Evolutionary conservation across 2,797 vertebrate species (phyloP), one percentile per base, ranked within the genome.

Genomic region (Peromyscus melanophrys): DNA sequence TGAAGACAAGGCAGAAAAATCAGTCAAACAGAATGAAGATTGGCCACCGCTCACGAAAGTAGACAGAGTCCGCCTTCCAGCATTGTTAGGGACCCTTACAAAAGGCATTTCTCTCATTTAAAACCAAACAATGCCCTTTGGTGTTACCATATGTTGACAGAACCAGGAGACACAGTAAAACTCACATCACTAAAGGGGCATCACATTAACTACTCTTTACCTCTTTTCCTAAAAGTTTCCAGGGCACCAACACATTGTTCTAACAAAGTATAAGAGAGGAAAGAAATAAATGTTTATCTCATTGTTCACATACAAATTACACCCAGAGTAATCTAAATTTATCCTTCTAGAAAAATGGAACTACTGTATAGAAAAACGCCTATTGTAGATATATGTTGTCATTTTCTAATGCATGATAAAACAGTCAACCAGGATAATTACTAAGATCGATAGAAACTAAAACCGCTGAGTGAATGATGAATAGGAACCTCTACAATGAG

Each of bases 291-390:
- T 5, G 19, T 40, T 25, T 75, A 46, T 9, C 52, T 63, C 67
- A 11, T 29, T 17, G 91, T 89, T 85, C 14, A 37, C 25, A 7
- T 43, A 55, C 61, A 93, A 86, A 78, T 25, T 49, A 12, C 10
- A 84, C 78, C 67, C 49, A 63, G 34, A 71, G 9, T 12, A 31
- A 78, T 71, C 55, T 57, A 69, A 67, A 52, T 63, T 90, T 88
- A 71, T 78, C 67, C 76, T 67, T 46, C 92, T 13, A 57, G 76
- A 89, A 94, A 94, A 93, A 49, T 67, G 73, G 12, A 89, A 61
- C 52, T 63, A 61, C 43, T 27, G 69, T 75, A 69, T 49, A 37
- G 21, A 23, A 87, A 87, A 92, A 92, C 34, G 29, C 12, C 61
- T 46, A 25, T 67, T 31, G 59, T 63, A 16, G 40, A 63, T 77